phyloP scores from a whole-genome alignment of 2,113 vertebrate species.

The Muntiacus reevesi region DNA sequence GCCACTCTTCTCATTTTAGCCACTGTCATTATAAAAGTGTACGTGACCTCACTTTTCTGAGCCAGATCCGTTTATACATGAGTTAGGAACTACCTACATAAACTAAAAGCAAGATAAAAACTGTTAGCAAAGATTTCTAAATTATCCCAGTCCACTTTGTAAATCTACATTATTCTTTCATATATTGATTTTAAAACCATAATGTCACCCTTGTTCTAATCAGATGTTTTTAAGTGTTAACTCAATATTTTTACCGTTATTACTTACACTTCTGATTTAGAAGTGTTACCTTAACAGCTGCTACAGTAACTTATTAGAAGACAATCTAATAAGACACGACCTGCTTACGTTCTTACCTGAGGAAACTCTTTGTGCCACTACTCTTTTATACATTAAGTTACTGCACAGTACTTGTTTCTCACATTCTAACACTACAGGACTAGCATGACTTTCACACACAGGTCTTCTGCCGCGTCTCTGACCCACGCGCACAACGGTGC shows the following conservation, averaged over 20 bases:
- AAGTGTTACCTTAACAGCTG: background rate
- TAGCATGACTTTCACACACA: background rate
- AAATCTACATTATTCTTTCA: background rate
- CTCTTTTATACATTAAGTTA: background rate
- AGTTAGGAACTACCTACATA: background rate
- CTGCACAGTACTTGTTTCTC: rapidly evolving
- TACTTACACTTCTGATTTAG: background rate
- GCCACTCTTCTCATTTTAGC: background rate
- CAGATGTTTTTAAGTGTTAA: background rate
- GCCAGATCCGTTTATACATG: background rate
- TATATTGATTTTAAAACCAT: background rate
- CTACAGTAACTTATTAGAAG: background rate
- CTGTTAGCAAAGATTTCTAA: background rate
- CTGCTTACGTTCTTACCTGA: background rate
- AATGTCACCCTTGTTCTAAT: background rate
- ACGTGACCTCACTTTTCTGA: background rate
- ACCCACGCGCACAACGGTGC: background rate
- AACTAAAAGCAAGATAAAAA: background rate
- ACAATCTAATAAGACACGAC: background rate
- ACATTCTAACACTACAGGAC: background rate
- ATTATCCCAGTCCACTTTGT: background rate
- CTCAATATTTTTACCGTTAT: background rate
- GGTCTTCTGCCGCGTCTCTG: rapidly evolving
- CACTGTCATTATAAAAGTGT: background rate
- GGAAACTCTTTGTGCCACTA: too few species aligned